A percentile compares a stretch with the other conserved stretches of the same genome.
phyloP scores from a whole-genome alignment of 2,113 vertebrate species.

The Empidonax alnorum region DNA sequence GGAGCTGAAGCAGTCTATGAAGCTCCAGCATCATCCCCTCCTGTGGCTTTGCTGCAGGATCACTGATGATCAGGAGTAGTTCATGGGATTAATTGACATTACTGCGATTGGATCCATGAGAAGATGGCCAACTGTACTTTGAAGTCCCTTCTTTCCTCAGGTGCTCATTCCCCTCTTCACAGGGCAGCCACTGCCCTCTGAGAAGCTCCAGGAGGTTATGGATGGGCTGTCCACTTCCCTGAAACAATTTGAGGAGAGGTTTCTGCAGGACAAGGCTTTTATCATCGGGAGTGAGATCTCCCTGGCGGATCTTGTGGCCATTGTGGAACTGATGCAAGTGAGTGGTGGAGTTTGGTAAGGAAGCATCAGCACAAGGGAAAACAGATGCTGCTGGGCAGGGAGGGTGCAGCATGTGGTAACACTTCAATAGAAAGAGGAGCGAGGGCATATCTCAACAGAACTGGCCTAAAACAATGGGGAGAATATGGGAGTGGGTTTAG shows the following conservation, averaged over 20 bases:
- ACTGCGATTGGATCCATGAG: not conserved
- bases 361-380: not conserved
- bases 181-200: slow-evolving; percentile 73
- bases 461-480: not conserved
- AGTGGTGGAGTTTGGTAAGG: not conserved
- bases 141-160: slow-evolving; percentile 51
- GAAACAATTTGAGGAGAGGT: slow-evolving; percentile 82
- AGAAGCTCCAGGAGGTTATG: slow-evolving; percentile 79
- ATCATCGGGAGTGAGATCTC: slow-evolving; percentile 82
- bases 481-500: not conserved
- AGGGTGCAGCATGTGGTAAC: not conserved
- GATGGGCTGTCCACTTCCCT: slow-evolving; percentile 79
- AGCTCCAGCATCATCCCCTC: not conserved
- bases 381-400: not conserved
- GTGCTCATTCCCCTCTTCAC: slow-evolving; percentile 79
- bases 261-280: slow-evolving; percentile 85
- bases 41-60: not conserved
- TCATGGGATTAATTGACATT: not conserved
- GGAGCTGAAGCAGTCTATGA: not conserved
- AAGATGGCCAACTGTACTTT: not conserved
- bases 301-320: slow-evolving; percentile 88
- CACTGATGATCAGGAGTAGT: not conserved
- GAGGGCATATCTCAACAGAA: not conserved
- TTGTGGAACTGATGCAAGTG: slow-evolving; percentile 93
- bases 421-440: not conserved